Evolutionary conservation across 2,113 vertebrate genomes (phyloP).

Genomic region (Crypturellus undulatus): DNA sequence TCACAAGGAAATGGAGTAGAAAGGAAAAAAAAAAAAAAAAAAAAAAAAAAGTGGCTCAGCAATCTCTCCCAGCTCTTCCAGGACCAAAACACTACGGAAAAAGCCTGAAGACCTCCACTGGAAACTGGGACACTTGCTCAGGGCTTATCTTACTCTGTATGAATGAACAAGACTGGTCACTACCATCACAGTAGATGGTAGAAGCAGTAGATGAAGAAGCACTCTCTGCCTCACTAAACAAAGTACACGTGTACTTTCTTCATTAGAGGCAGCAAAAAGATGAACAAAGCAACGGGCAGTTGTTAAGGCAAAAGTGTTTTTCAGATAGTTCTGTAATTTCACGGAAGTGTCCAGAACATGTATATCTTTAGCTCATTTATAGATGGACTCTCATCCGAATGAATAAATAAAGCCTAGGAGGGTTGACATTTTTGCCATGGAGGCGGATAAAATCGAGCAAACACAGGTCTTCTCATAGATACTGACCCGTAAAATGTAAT

Average conservation of each 20-base stretch:
- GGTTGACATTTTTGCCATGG: background rate
- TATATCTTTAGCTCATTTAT: background rate
- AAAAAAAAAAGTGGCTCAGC: background rate
- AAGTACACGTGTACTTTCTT: background rate
- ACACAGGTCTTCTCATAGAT: background rate
- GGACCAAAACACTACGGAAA: accelerated
- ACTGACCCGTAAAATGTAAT: constrained; percentile 92
- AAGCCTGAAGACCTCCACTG: background rate
- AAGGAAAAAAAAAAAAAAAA: background rate
- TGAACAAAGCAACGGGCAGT: background rate
- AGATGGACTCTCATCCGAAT: background rate
- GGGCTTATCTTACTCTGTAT: background rate
- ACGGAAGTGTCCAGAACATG: background rate
- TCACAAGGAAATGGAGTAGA: background rate
- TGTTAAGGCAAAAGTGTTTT: background rate
- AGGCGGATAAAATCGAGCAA: background rate
- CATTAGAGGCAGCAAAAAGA: background rate
- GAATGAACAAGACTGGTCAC: background rate
- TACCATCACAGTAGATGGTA: background rate
- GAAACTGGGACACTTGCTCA: background rate
- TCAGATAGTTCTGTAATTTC: background rate
- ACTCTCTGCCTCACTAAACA: background rate
- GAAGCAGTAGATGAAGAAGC: background rate
- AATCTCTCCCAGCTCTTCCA: background rate
- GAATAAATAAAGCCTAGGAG: background rate